Base-by-base conservation (phyloP, 2,797 vertebrate species). In the Meda fulgida region DNA sequence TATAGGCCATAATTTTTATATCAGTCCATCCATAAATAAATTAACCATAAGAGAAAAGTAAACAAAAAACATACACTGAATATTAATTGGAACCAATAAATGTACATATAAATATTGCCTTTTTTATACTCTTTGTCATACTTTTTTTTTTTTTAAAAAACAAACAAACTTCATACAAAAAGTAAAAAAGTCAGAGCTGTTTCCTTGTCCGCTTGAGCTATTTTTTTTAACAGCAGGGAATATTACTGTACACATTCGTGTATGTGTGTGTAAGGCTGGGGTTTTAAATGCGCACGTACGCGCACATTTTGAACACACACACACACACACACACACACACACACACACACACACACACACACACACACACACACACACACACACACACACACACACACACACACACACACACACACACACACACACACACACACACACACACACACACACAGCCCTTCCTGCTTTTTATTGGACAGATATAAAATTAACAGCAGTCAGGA, bases 401-500 rank as follows among this genome's bases (percentile, higher is more conserved):
- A 38, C 38, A 38, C 38, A 40, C 38, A 9, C 38, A 40, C 40
- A 10, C 9, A 10, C 9, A 10, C 9, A 11, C 40, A 3, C 43
- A 14, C 43, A 14, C 43, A 46, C 43, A 14, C 43, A 46, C 13
- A 43, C 43, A 43, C 36, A 72, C 18, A 73, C 48, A n/a, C 10
- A 16, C 26, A 80, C 67, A 31, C 10, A 29, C 70, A 67, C 80
- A 85, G 67, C 51, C 85, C 73, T 53, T 66, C 31, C 72, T 80
- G 70, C 53, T 93, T 98, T 97, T 98, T 98, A 98, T 97, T 96
- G 93, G 95, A 95, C 95, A 96, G 95, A 97, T 97, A 96, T 98
- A 97, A 98, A 98, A 97, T 98, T 98, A 98, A 97, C 97, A 97
- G 94, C 97, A 97, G 94, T 89, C 91, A 92, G 90, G 88, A 94